Evolutionary conservation across 2,888 invertebrate species (phyloP).

Genomic region (Conops quadrifasciatus): DNA sequence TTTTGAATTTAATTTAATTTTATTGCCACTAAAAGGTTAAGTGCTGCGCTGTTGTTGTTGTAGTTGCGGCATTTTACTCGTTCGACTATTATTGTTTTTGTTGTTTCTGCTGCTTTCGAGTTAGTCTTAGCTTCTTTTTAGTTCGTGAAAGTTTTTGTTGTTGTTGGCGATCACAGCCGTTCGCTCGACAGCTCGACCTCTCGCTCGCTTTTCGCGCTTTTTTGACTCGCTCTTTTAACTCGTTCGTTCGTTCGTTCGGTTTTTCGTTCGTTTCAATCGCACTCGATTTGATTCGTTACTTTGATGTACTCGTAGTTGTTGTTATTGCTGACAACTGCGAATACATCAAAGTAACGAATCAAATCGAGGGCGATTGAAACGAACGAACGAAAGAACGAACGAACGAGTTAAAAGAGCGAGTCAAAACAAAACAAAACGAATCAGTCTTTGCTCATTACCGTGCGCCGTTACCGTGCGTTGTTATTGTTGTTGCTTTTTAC

Average conservation of each 20-base stretch:
- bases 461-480: no score
- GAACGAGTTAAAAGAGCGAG: background rate
- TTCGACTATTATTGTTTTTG: background rate
- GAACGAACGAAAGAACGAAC: background rate
- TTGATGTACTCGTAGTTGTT: no score
- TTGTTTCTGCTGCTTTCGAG: background rate
- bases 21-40: constrained; percentile 13
- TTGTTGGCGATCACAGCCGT: constrained; percentile 1
- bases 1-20: constrained; percentile 12
- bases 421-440: no score
- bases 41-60: background rate
- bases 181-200: background rate
- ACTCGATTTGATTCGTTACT: no score
- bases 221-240: no score
- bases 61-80: background rate
- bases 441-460: no score
- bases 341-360: no score
- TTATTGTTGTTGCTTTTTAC: no score
- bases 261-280: background rate
- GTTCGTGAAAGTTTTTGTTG: background rate
- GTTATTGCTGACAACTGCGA: no score
- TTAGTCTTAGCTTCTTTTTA: background rate
- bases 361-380: no score
- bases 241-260: background rate
- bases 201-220: background rate